Base-by-base conservation (phyloP, 2,797 vertebrate species). In the Anguilla pacifica region DNA sequence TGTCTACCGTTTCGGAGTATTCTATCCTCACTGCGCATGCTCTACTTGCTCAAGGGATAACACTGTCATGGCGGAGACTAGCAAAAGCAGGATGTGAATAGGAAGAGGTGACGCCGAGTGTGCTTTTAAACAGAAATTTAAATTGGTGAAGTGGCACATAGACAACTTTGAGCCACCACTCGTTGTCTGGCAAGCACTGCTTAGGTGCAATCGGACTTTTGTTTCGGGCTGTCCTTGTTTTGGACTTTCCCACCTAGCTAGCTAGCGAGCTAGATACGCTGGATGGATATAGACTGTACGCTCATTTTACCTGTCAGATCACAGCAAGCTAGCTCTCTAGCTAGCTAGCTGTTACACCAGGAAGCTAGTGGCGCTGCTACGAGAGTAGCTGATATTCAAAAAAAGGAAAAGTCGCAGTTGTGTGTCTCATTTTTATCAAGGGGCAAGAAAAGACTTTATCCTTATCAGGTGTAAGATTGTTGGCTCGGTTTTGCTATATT, bases 51-150 rank as follows among this genome's bases (percentile, higher is more conserved):
- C 90, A 86, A 90, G 89, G 88, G 84, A 91, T 87, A 95, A 91
- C 89, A 95, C 94, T 95, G 94, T 96, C 95, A 96, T 96, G 95
- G 95, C 96, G 94, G 95, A 94, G 84, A 77, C 67, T 88, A 90
- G 90, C 88, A 6, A 91, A 89, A 22, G 72, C 79, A 3, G 89
- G 57, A 88, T 85, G 87, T 86, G 86, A 89, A 70, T 70, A 53
- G 53, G 86, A 87, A 74, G 82, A 81, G 83, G 31, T 83, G 53
- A 43, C n/a, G 39, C 86, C 55, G 55, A 85, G 70, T 43, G 74
- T 49, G 17, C 46, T 19, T 35, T 72, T 46, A 85, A 49, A 49
- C 87, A 17, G 49, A 39, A 46, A 70, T 61, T 70, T 35, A 70
- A 87, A 72, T 19, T 11, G 74, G 86, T 83, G 4, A 43, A 39